Percentiles rank a stretch among this genome's conserved stretches.
Conservation (phyloP, 2,888 invertebrate species). For the Julus scanicus region DNA sequence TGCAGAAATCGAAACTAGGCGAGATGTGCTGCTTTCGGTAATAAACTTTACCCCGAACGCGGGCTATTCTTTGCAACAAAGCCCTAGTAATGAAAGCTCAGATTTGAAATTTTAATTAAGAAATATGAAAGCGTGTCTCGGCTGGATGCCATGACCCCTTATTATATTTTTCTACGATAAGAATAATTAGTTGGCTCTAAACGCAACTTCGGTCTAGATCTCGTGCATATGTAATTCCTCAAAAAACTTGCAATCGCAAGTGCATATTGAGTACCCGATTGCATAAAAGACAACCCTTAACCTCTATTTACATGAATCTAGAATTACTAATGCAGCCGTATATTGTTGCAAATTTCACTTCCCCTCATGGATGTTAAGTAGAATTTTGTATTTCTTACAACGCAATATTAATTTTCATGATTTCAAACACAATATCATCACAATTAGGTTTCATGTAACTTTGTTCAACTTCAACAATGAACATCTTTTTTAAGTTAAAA, state of each 20-base stretch:
- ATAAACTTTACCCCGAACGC: constrained; percentile 18
- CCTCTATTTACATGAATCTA: not conserved
- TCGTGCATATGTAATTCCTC: not conserved
- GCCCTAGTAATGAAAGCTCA: not conserved
- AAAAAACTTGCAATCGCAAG: constrained; percentile 18
- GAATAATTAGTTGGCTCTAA: constrained; percentile 27
- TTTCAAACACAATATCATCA: not conserved
- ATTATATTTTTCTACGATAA: constrained; percentile 15
- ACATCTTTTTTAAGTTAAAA: too few relatives aligned
- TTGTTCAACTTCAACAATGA: too few relatives aligned
- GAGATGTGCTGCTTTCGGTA: not conserved
- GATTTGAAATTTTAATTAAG: constrained; percentile 34
- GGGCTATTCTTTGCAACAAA: constrained; percentile 13
- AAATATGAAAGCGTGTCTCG: constrained; percentile 22
- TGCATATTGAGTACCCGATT: not conserved
- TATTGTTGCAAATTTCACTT: not conserved
- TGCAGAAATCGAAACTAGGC: not conserved
- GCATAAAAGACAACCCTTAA: not conserved
- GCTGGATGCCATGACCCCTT: not conserved
- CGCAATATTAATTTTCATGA: not conserved
- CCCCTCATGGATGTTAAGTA: not conserved
- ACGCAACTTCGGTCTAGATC: not conserved
- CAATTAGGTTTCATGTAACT: too few relatives aligned
- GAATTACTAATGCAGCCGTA: not conserved
- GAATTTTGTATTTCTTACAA: not conserved